phyloP scores from a whole-genome alignment of 2,113 vertebrate genomes.

The Toxotes jaculatrix region DNA sequence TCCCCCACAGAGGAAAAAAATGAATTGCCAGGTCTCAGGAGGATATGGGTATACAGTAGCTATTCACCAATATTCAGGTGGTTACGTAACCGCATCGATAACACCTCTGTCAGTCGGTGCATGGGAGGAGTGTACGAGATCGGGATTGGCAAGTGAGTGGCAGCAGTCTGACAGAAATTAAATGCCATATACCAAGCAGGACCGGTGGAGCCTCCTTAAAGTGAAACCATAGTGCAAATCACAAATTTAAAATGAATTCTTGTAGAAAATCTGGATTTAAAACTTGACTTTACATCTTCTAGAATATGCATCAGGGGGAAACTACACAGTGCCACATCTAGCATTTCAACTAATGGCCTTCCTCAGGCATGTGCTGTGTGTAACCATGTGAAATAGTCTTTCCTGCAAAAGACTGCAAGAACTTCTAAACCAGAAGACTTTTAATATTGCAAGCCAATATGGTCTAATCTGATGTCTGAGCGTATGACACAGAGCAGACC shows the following conservation, averaged over 20 bases:
- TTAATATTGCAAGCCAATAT: slow-evolving; percentile 17
- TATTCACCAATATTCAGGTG: slow-evolving; percentile 76
- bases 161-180: slow-evolving; percentile 47
- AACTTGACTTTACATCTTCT: neutral
- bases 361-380: no score
- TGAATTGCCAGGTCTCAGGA: no score
- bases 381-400: no score
- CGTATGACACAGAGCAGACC: slow-evolving; percentile 17
- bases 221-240: neutral
- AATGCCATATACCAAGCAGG: neutral
- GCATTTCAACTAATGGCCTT: neutral
- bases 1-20: no score
- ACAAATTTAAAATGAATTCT: neutral
- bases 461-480: slow-evolving; percentile 27
- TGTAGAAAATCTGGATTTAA: neutral
- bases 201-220: neutral
- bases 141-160: slow-evolving; percentile 42
- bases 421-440: neutral
- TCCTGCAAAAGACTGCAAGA: no score
- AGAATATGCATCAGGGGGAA: slow-evolving; percentile 29
- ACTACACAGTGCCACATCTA: neutral
- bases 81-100: slow-evolving; percentile 73
- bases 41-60: slow-evolving; percentile 45
- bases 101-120: slow-evolving; percentile 55
- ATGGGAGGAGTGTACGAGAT: slow-evolving; percentile 52